These are phyloP conservation scores for Leucosticte australis DNA, from an alignment of 2,113 vertebrate species.

Conservation along the genomic window DNA sequence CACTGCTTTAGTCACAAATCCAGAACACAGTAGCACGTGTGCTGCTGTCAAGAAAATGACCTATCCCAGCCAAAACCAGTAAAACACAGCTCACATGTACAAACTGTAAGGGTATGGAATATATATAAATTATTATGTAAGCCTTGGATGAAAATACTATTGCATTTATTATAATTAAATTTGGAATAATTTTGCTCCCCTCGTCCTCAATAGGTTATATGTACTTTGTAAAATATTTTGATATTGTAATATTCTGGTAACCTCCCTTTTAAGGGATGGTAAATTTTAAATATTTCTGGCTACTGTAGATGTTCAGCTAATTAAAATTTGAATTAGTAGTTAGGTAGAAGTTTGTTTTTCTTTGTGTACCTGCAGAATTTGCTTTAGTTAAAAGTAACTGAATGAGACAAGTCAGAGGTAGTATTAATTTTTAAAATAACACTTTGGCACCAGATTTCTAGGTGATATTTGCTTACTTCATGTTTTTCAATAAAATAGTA, in stretches of 20 bases:
- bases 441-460: neutral
- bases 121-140: neutral
- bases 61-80: neutral
- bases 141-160: neutral
- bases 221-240: neutral
- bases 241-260: neutral
- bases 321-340: neutral
- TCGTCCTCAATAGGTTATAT: neutral
- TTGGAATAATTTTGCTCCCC: neutral
- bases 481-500: neutral
- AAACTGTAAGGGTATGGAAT: neutral
- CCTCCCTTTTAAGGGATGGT: neutral
- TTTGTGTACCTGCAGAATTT: neutral
- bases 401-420: neutral
- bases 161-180: neutral
- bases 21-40: neutral
- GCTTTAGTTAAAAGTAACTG: neutral
- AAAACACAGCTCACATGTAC: neutral
- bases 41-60: neutral
- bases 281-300: neutral
- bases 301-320: neutral
- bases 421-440: neutral
- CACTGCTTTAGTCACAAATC: neutral
- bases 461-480: neutral
- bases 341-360: neutral